Percentiles rank a stretch among this genome's conserved stretches.
Evolutionary conservation across 2,797 vertebrate species (phyloP).

Genomic region (Argentina silus): DNA sequence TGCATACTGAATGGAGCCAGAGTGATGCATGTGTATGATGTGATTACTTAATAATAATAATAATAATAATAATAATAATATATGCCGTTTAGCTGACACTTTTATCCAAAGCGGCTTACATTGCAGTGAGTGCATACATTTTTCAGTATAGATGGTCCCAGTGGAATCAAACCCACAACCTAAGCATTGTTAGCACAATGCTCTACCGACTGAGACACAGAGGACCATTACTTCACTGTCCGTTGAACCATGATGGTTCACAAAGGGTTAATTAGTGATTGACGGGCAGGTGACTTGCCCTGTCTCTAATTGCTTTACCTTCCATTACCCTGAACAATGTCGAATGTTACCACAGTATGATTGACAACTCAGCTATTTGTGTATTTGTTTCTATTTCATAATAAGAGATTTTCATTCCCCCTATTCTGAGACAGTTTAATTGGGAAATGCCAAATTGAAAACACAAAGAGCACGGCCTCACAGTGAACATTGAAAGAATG

Average conservation of each 20-base stretch:
- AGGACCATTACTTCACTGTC: too few relatives aligned
- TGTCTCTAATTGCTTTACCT: constrained; percentile 3
- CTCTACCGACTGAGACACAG: too few relatives aligned
- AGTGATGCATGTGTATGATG: neutral
- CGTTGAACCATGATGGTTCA: too few relatives aligned
- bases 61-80: too few relatives aligned
- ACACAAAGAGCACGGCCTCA: neutral
- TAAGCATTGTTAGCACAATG: too few relatives aligned
- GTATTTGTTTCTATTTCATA: neutral
- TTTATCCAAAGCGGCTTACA: too few relatives aligned
- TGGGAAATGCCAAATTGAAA: neutral
- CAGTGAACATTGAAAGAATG: neutral
- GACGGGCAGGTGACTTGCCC: neutral
- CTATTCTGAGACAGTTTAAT: too few relatives aligned
- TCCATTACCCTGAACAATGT: neutral
- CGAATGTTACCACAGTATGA: neutral
- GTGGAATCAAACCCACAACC: too few relatives aligned
- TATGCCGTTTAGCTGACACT: too few relatives aligned
- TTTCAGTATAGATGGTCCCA: too few relatives aligned
- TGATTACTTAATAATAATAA: too few relatives aligned
- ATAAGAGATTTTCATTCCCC: neutral
- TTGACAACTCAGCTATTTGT: neutral
- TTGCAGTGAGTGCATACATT: too few relatives aligned
- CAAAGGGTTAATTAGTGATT: neutral
- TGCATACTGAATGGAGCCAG: neutral